Percentiles rank a stretch among this genome's conserved stretches.
Evolutionary conservation across 2,113 vertebrate species (phyloP).

Genomic region (Equus quagga): DNA sequence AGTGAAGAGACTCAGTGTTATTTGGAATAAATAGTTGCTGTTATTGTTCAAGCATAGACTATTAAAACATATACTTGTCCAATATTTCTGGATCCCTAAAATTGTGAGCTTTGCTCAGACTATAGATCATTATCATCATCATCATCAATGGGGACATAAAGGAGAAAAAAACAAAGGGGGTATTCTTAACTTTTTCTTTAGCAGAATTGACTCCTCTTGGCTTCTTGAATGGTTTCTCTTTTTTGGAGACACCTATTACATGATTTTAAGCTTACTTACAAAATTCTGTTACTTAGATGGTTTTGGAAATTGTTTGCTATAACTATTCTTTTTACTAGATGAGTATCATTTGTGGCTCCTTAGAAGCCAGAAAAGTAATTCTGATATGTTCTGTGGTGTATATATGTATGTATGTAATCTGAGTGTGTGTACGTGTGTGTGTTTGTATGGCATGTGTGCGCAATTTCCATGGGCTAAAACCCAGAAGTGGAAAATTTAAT

Average conservation of each 20-base stretch:
- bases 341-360: not conserved
- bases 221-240: not conserved
- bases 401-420: not conserved
- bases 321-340: not conserved
- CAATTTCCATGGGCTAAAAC: not conserved
- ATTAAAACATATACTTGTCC: not conserved
- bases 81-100: not conserved
- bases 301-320: not conserved
- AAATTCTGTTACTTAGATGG: not conserved
- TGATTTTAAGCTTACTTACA: not conserved
- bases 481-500: not conserved
- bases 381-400: not conserved
- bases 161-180: not conserved
- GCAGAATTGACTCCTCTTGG: not conserved
- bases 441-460: not conserved
- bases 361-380: constrained; percentile 19
- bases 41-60: constrained; percentile 25
- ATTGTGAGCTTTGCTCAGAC: not conserved
- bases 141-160: not conserved
- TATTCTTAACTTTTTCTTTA: constrained; percentile 21
- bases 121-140: not conserved
- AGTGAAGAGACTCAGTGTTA: constrained; percentile 28
- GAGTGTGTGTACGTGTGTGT: not conserved
- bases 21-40: constrained; percentile 4
- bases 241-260: not conserved